Evolutionary conservation across 2,113 vertebrate genomes (phyloP).

Genomic region (Prionailurus viverrinus): DNA sequence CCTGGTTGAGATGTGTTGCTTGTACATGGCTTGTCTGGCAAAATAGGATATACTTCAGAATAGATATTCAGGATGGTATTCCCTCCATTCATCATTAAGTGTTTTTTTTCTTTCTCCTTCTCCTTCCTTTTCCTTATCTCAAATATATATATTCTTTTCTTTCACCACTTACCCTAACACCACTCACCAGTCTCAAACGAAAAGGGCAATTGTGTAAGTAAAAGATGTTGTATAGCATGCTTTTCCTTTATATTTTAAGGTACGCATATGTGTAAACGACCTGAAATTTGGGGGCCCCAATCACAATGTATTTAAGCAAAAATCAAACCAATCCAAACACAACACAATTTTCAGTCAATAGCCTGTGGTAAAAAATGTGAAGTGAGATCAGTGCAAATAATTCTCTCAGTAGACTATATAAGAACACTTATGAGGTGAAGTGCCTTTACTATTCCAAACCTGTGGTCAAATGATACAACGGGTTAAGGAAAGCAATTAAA

Average conservation of each 20-base stretch:
- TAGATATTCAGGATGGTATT: background rate
- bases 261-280: background rate
- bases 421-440: background rate
- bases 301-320: background rate
- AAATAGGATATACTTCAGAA: background rate
- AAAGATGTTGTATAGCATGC: background rate
- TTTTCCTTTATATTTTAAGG: background rate
- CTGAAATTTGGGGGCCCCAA: accelerated
- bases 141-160: background rate
- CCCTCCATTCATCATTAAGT: background rate
- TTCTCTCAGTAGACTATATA: background rate
- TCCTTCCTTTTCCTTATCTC: background rate
- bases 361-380: background rate
- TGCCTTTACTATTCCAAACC: background rate
- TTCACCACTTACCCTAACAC: background rate
- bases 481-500: background rate
- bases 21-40: background rate
- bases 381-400: background rate
- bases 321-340: background rate
- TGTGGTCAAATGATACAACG: background rate
- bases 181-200: background rate
- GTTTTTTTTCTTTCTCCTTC: background rate
- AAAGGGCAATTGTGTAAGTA: background rate
- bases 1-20: background rate
- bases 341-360: background rate